Evolutionary conservation across 2,113 vertebrate species (phyloP).

Genomic region (Coptodon rendalli): DNA sequence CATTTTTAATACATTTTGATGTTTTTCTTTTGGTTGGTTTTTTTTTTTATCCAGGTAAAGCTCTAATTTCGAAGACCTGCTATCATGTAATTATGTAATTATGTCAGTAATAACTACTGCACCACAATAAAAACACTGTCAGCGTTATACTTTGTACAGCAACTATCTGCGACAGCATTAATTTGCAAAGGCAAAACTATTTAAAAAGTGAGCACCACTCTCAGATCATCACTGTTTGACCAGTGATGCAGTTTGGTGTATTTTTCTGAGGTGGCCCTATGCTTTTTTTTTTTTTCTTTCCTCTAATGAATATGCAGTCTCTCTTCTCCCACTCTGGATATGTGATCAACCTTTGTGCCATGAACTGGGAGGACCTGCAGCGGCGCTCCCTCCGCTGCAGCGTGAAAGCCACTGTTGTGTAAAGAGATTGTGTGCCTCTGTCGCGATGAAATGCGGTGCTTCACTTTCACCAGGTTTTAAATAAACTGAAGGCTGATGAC

Average conservation of each 20-base stretch:
- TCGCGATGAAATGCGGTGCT: conserved; percentile 26
- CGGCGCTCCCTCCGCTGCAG: background rate
- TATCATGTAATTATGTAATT: background rate
- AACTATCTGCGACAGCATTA: background rate
- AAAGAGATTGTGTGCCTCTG: conserved; percentile 24
- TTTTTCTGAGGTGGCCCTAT: background rate
- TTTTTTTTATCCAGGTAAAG: background rate
- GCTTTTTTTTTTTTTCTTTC: background rate
- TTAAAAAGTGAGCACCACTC: background rate
- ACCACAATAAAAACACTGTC: background rate
- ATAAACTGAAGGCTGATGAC: conserved; percentile 53
- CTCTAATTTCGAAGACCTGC: background rate
- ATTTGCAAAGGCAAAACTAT: background rate
- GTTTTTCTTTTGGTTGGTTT: accelerated
- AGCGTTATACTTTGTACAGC: background rate
- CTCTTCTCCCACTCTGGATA: background rate
- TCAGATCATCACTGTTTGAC: background rate
- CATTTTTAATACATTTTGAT: background rate
- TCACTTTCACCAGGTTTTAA: conserved; percentile 42
- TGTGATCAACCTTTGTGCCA: conserved; percentile 14
- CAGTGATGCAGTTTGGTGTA: background rate
- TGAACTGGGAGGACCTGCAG: background rate
- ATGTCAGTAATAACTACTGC: background rate
- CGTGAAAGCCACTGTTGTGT: background rate
- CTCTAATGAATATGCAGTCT: background rate